Evolutionary conservation across 64 coral and sea anemone genomes (phyloP), one percentile per base, ranked within the genome.

Genomic region (Acropora yongei): DNA sequence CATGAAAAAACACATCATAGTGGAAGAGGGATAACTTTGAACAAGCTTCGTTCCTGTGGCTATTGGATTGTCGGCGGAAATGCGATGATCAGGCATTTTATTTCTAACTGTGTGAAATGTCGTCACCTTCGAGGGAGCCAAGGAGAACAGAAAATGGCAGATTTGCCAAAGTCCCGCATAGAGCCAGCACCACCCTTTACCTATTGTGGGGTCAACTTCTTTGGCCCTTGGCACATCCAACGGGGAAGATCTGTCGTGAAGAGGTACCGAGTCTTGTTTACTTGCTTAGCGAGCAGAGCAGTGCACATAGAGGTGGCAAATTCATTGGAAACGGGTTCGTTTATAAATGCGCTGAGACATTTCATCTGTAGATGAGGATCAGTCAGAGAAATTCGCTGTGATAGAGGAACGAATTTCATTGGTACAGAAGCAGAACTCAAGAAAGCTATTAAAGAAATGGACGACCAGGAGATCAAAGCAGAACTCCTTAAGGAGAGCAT

Each of bases 61-160:
- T 78, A 72, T 72, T 43, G 49, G 19, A 67, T 78, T 14, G 76
- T 90, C 44, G 9, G 88, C 51, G 76, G 57, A 67, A 90, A 72
- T 53, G 14, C 88, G 12, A 78, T 78, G 74, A 75, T 80, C 61
- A 60, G 88, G 76, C 55, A 65, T 44, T 68, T 90, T 68, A 80
- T 90, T 68, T 79, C 76, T 7, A 60, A 88, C 49, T 88, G 91
- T 73, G 77, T 88, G 49, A 93, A 18, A 43, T 93, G 92, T 81
- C 85, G 85, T 75, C 44, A 75, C 47, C 66, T 93, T 42, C 60
- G 77, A 60, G 77, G 49, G 30, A 49, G 76, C 1, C 18, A 41
- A 20, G 84, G 78, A 75, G 65, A 93, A 67, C 85, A 88, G 69
- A 93, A 88, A 47, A 88, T 93, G 92, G 85, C 84, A 41, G 92